phyloP scores from a whole-genome alignment of 2,888 invertebrate species.

The Masnerella sp. region DNA sequence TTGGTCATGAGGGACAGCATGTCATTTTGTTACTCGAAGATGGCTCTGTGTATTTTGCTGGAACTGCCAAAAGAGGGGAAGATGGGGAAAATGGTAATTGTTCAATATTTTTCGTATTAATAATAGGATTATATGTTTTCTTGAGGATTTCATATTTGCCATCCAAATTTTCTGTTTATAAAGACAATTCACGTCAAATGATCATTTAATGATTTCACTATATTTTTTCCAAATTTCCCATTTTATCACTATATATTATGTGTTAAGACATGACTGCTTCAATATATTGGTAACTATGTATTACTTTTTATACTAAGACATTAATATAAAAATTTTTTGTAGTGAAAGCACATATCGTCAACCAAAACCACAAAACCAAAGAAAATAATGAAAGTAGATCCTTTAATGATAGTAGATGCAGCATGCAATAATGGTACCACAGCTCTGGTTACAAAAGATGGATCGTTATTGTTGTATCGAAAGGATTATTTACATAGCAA shows the following conservation, averaged over 20 bases:
- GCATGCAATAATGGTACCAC: slow-evolving; percentile 97
- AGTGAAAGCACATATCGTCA: slow-evolving; percentile 84
- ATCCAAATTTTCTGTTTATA: too few species aligned
- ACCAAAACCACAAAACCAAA: slow-evolving; percentile 95
- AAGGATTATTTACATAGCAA: slow-evolving; percentile 94
- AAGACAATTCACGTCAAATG: too few species aligned
- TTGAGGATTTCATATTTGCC: too few species aligned
- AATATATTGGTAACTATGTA: too few species aligned
- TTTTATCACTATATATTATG: too few species aligned
- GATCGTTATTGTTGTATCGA: slow-evolving; percentile 94
- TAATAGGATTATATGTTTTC: too few species aligned
- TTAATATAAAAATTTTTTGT: too few species aligned
- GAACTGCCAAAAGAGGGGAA: slow-evolving; percentile 94
- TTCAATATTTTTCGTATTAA: too few species aligned
- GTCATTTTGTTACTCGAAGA: slow-evolving; percentile 94
- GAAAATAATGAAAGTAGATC: slow-evolving; percentile 93
- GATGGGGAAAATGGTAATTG: slow-evolving; percentile 89
- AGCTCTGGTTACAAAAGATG: slow-evolving; percentile 93
- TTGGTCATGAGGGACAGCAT: slow-evolving; percentile 96
- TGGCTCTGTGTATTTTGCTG: slow-evolving; percentile 91
- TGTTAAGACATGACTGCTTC: too few species aligned
- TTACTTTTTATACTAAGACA: too few species aligned
- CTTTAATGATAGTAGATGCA: slow-evolving; percentile 88
- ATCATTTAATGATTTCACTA: too few species aligned
- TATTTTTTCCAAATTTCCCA: too few species aligned